Base-by-base conservation (phyloP, 2,797 vertebrate genomes). In the Poecilia picta region DNA sequence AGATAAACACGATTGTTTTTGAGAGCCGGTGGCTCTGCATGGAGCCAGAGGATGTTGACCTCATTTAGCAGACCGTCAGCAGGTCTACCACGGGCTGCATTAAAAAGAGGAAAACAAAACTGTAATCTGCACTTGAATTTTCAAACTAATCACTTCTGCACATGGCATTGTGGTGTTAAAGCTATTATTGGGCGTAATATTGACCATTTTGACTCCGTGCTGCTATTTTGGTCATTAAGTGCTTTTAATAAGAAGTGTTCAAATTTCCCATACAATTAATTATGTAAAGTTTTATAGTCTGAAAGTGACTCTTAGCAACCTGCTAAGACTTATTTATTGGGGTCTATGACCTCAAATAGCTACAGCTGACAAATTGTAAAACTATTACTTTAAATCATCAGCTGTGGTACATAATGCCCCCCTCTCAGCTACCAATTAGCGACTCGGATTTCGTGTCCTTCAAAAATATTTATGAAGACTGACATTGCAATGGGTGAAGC, bases 1-100 rank as follows among this genome's bases (percentile, higher is more conserved):
- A 70, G 73, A 81, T 82, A 79, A 88, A 87, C 77, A 76, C 10
- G 71, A 72, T 76, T 87, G 87, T 88, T 87, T 33, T 75, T 62
- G 70, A 70, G 73, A 76, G 74, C n/a, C 41, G n/a, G 57, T 49
- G 45, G 72, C 75, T 83, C 73, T 72, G 46, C n/a, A 36, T 43
- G 77, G 62, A 78, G 10, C 64, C 43, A 11, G 39, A 74, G 72
- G 59, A 51, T 79, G 74, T 81, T 88, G 81, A 80, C 84, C 55
- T 76, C 76, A 5, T 41, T 83, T 79, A 31, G 28, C 72, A 78
- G 74, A 36, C n/a, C n/a, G 59, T 73, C 46, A 77, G 76, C 78
- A 45, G 10, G 12, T 66, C 43, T 10, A 75, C 68, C 20, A 78
- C 72, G 83, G 76, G 53, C 71, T 66, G 57, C 68, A 45, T 51